phyloP scores from a whole-genome alignment of 64 coral and sea anemone species.

The Montipora foliosa region DNA sequence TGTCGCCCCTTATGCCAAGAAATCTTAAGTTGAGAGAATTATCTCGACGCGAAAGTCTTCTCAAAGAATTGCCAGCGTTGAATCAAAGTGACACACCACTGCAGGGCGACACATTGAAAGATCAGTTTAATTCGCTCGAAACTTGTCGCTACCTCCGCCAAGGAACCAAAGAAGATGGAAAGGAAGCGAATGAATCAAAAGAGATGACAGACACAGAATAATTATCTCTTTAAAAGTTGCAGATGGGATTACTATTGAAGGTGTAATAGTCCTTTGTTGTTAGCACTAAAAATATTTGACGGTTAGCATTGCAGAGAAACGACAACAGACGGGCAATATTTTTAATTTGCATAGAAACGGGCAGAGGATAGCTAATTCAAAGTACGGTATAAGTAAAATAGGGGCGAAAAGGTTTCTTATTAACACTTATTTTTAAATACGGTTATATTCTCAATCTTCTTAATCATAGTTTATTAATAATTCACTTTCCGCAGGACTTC shows the following conservation, averaged over 20 bases:
- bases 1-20: slow-evolving; percentile 25
- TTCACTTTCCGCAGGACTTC: not conserved
- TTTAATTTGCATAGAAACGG: not conserved
- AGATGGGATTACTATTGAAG: not conserved
- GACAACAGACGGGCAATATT: not conserved
- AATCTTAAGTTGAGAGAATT: slow-evolving; percentile 33
- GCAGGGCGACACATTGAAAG: slow-evolving; percentile 28
- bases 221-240: not conserved
- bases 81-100: not conserved
- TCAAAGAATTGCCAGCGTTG: not conserved
- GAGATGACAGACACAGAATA: not conserved
- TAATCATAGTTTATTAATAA: not conserved
- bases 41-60: slow-evolving; percentile 12
- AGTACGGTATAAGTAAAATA: not conserved
- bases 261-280: not conserved
- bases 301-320: not conserved
- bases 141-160: slow-evolving; percentile 57
- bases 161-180: not conserved
- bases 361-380: not conserved
- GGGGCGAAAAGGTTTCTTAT: not conserved
- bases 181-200: not conserved
- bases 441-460: not conserved
- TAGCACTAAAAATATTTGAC: not conserved
- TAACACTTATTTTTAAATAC: not conserved
- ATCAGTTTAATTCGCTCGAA: slow-evolving; percentile 59